Base-by-base conservation (phyloP, 2,113 vertebrate species). In the Mobula hypostoma region DNA sequence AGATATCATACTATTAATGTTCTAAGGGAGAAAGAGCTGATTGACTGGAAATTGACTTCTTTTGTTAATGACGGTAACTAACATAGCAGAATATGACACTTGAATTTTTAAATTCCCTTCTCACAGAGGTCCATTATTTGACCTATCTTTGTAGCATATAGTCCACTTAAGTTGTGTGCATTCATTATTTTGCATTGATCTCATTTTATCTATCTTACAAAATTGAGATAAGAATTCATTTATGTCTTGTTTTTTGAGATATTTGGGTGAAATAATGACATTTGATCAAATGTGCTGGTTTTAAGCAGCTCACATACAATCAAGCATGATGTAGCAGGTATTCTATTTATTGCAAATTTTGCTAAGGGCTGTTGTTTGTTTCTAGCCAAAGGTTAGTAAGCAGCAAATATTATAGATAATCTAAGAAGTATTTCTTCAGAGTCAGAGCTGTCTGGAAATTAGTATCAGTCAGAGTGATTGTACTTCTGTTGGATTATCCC, bases 31-130 rank as follows among this genome's bases (percentile, higher is more conserved):
- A 93, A 93, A 24, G 70, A 56, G 21, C 91, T 93, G 91, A 93
- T 93, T 93, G 91, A 93, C 72, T 93, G 3, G 70, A 36, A 74
- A 93, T 93, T 93, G 91, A 93, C 68, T 93, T 93, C 36, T 93
- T 27, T 36, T 93, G 91, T 74, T 93, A 93, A 93, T 76, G 91
- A 93, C 21, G 9, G 68, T 93, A 93, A 93, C 70, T 40, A 93
- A 76, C 91, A 93, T 76, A 93, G 91, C 70, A 48, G 36, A 93
- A 93, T 56, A 36, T 70, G 48, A 93, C 66, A 93, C 91, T 93
- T 29, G 21, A 21, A 5, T 93, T 93, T 74, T 29, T 40, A 27
- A 74, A 72, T 56, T 93, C 40, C 24, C 70, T 93, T 56, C 70
- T 74, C 70, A 72, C 90, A 93, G 70, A 21, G 19, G 15, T 56